phyloP scores from a whole-genome alignment of 2,113 vertebrate genomes.

The Gambusia holbrooki region DNA sequence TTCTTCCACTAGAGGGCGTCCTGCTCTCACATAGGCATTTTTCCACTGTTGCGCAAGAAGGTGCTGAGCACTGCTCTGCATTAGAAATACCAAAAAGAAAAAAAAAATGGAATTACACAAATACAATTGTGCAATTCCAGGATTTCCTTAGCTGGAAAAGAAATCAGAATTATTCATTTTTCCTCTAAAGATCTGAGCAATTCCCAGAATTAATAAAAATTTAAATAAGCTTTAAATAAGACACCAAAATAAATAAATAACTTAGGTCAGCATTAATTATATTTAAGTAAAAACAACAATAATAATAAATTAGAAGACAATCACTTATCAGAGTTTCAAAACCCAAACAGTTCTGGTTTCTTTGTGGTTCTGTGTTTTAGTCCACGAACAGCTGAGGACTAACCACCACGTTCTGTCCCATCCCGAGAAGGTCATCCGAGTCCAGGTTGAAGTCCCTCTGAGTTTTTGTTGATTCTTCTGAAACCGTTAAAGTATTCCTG shows the following conservation, averaged over 20 bases:
- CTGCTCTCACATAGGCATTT: conserved; percentile 1
- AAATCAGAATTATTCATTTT: not conserved
- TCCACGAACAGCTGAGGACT: conserved; percentile 70
- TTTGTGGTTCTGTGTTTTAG: conserved; percentile 6
- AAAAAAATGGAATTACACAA: too few relatives aligned
- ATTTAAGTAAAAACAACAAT: not conserved
- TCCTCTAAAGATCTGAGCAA: not conserved
- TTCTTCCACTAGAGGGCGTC: conserved; percentile 53
- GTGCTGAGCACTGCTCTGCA: not conserved
- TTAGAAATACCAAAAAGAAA: too few relatives aligned
- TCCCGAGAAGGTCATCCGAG: conserved; percentile 68
- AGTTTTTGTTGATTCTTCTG: conserved; percentile 20
- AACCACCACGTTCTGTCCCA: conserved; percentile 40
- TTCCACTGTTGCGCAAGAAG: not conserved
- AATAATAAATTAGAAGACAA: conserved; percentile 19
- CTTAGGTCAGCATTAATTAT: not conserved
- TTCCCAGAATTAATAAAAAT: not conserved
- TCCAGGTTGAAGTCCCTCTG: conserved; percentile 52
- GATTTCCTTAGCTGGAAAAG: not conserved
- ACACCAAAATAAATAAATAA: conserved; percentile 65
- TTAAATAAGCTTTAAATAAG: conserved; percentile 32
- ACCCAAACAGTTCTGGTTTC: not conserved
- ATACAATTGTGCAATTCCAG: too few relatives aligned
- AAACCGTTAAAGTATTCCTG: conserved; percentile 32
- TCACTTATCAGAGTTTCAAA: not conserved